Percentiles rank a stretch among this genome's conserved stretches.
phyloP scores from a whole-genome alignment of 2,888 invertebrate genomes.

The Xanthorhoe spadicearia region DNA sequence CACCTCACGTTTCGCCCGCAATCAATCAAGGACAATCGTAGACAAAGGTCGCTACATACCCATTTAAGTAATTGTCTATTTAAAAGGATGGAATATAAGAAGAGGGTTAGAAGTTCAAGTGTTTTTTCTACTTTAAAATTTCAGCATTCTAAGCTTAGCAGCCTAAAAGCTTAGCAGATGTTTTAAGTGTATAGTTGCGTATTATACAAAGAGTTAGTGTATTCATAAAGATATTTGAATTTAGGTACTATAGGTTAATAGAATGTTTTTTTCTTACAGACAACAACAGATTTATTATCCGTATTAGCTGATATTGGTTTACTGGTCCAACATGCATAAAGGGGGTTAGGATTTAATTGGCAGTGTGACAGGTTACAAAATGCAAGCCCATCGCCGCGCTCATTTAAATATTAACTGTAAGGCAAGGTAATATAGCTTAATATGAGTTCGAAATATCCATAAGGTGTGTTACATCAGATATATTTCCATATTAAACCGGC shows the following conservation, averaged over 20 bases:
- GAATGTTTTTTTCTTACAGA: too few species aligned
- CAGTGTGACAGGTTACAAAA: too few species aligned
- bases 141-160: neutral
- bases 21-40: conserved; percentile 24
- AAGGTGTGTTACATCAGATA: conserved; percentile 45
- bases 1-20: conserved; percentile 26
- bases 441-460: conserved; percentile 35
- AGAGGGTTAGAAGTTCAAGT: neutral
- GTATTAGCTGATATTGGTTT: too few species aligned
- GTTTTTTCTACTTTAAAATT: neutral
- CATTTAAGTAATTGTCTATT: neutral
- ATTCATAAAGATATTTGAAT: too few species aligned
- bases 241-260: too few species aligned
- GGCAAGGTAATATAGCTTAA: conserved; percentile 25
- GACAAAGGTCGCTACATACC: conserved; percentile 21
- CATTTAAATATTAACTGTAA: neutral
- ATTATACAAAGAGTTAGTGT: too few species aligned
- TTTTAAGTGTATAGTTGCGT: neutral
- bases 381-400: neutral
- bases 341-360: too few species aligned
- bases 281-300: too few species aligned
- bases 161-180: neutral
- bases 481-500: conserved; percentile 47
- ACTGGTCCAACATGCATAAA: too few species aligned
- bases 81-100: neutral